These are phyloP conservation scores for Leontopithecus rosalia DNA, from an alignment of 2,797 vertebrate species.

Conservation along the genomic window DNA sequence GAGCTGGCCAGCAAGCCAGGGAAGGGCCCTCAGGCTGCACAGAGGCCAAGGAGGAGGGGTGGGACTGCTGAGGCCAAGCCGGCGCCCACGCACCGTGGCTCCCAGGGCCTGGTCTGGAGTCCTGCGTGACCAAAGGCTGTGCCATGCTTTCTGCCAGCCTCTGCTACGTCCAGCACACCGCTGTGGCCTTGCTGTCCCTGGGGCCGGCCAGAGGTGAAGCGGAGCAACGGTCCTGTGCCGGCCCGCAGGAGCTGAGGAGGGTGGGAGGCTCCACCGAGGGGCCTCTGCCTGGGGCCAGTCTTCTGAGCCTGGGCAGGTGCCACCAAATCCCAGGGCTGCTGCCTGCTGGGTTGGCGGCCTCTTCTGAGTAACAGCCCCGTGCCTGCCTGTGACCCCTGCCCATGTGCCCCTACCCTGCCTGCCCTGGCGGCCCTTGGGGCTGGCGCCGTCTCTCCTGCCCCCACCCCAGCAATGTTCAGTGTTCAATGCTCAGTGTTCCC, in stretches of 20 bases:
- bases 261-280: background rate
- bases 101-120: background rate
- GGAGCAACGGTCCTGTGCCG: background rate
- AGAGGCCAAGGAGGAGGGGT: background rate
- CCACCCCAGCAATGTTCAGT: background rate
- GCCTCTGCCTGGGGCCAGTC: background rate
- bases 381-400: background rate
- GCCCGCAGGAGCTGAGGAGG: background rate
- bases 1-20: background rate
- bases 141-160: constrained; percentile 65
- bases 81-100: background rate
- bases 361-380: background rate
- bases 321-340: background rate
- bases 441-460: constrained; percentile 46
- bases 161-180: constrained; percentile 69
- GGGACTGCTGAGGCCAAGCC: background rate
- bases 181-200: constrained; percentile 42
- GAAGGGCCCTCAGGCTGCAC: background rate
- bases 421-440: constrained; percentile 82
- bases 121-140: background rate
- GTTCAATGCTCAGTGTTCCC: background rate
- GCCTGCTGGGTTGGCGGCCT: fast-evolving
- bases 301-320: background rate
- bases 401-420: background rate
- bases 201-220: background rate